Percentiles rank a stretch among this genome's conserved stretches.
Conservation (phyloP, 2,113 vertebrate species). For the Psilopsiagon aymara region DNA sequence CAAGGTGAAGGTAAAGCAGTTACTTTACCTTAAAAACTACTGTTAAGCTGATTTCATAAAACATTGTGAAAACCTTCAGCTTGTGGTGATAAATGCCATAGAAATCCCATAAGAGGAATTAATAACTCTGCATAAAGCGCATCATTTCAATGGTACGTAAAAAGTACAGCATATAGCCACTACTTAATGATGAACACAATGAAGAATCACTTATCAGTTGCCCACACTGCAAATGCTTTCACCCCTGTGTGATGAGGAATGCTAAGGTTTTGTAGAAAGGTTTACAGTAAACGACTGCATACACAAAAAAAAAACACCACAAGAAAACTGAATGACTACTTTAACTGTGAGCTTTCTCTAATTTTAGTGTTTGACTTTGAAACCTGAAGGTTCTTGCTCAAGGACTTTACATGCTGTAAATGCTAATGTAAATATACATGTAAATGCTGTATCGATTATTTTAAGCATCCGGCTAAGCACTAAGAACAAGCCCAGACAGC, state of each 20-base stretch:
- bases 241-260: background rate
- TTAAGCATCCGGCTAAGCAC: background rate
- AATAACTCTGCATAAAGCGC: background rate
- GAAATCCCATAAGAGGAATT: background rate
- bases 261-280: background rate
- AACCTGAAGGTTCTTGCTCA: background rate
- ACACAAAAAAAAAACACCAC: background rate
- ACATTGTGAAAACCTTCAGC: background rate
- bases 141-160: background rate
- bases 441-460: background rate
- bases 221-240: background rate
- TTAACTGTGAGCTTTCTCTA: background rate
- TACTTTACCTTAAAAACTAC: background rate
- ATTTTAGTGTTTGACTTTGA: background rate
- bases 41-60: background rate
- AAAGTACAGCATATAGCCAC: background rate
- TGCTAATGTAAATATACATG: background rate
- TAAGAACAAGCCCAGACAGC: background rate
- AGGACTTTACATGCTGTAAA: background rate
- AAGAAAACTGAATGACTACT: background rate
- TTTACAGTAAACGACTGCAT: background rate
- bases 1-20: background rate
- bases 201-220: background rate
- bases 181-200: conserved; percentile 20
- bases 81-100: background rate